A percentile compares a stretch with the other conserved stretches of the same genome.
Evolutionary conservation across 2,888 invertebrate genomes (phyloP).

Genomic region (Agrochola litura): DNA sequence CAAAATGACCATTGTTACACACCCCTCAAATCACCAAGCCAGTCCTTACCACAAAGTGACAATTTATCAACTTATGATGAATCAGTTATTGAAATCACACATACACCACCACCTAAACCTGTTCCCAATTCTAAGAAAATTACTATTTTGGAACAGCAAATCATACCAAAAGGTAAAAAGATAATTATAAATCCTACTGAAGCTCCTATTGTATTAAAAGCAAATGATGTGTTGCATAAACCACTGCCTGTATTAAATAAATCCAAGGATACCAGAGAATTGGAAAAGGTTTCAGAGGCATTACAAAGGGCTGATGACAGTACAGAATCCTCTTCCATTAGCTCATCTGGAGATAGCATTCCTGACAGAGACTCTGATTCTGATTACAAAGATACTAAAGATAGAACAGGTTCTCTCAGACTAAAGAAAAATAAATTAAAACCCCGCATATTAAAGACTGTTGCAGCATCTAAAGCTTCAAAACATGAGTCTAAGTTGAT

Average conservation of each 20-base stretch:
- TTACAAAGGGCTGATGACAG: slow-evolving; percentile 86
- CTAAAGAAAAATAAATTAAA: slow-evolving; percentile 81
- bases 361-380: slow-evolving; percentile 92
- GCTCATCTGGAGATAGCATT: slow-evolving; percentile 89
- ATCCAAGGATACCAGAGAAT: slow-evolving; percentile 75
- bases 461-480: slow-evolving; percentile 71
- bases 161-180: slow-evolving; percentile 89
- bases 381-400: slow-evolving; percentile 89
- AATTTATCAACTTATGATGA: slow-evolving; percentile 81
- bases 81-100: slow-evolving; percentile 86
- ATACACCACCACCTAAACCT: slow-evolving; percentile 85
- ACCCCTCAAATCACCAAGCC: slow-evolving; percentile 92
- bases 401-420: slow-evolving; percentile 77
- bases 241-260: slow-evolving; percentile 78
- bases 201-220: slow-evolving; percentile 81
- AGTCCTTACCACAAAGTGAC: slow-evolving; percentile 82
- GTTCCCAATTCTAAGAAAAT: slow-evolving; percentile 87
- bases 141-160: slow-evolving; percentile 87
- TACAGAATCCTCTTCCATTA: slow-evolving; percentile 87
- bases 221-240: slow-evolving; percentile 84
- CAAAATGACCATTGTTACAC: slow-evolving; percentile 96
- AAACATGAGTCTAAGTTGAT: slow-evolving; percentile 80
- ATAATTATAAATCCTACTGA: slow-evolving; percentile 82
- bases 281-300: slow-evolving; percentile 75
- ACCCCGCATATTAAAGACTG: slow-evolving; percentile 83